Percentiles rank a stretch among this genome's conserved stretches.
Conservation (phyloP, 2,113 vertebrate species). For the Accipiter cooperii region DNA sequence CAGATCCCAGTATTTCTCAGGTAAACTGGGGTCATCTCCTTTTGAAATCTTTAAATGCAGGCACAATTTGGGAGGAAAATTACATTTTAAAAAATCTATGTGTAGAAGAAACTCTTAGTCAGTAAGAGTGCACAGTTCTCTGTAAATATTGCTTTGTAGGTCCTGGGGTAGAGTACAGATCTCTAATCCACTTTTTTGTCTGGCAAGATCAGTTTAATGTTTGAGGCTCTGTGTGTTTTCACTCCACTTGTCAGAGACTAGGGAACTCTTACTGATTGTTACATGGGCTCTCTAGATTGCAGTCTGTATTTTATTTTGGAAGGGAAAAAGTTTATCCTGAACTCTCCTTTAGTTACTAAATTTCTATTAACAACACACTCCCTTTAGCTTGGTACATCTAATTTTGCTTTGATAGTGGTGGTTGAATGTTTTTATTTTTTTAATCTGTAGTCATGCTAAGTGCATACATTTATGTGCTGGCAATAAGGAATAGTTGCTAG, state of each 20-base stretch:
- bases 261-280: neutral
- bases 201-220: neutral
- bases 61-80: neutral
- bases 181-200: neutral
- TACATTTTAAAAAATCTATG: rapidly evolving
- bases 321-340: neutral
- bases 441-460: neutral
- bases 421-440: neutral
- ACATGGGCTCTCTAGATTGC: neutral
- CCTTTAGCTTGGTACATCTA: neutral
- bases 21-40: constrained; percentile 24
- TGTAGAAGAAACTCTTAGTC: neutral
- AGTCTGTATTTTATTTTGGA: neutral
- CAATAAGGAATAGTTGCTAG: neutral
- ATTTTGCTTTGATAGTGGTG: neutral
- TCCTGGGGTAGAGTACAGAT: neutral
- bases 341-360: neutral
- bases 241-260: neutral
- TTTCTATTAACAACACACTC: neutral
- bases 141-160: neutral
- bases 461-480: neutral
- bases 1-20: constrained; percentile 62
- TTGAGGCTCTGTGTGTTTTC: neutral
- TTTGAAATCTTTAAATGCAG: neutral
- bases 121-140: neutral